phyloP scores from a whole-genome alignment of 1,140 invertebrate species.

The Lamellibrachia luymesi region DNA sequence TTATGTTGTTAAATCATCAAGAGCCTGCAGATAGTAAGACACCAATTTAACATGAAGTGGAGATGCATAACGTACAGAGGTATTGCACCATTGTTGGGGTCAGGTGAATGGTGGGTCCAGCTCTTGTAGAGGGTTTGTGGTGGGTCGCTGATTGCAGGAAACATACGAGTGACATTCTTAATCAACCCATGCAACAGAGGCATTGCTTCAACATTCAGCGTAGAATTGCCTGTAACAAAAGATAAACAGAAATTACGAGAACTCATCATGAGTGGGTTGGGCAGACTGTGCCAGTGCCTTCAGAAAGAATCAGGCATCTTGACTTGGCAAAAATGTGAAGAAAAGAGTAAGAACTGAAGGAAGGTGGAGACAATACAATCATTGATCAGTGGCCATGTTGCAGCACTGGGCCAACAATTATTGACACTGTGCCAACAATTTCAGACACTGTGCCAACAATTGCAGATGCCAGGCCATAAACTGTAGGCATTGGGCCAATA shows the following conservation, averaged over 20 bases:
- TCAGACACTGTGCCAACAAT: no score
- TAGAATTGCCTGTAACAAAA: slow-evolving; percentile 39
- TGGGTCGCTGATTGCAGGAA: slow-evolving; percentile 25
- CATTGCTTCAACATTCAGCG: slow-evolving; percentile 44
- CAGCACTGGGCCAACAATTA: background rate
- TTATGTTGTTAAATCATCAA: no score
- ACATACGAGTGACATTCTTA: slow-evolving; percentile 39
- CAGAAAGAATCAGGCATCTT: background rate
- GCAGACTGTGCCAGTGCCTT: background rate
- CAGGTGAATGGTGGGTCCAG: background rate
- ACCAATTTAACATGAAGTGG: background rate
- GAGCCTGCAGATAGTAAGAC: background rate
- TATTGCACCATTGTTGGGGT: background rate
- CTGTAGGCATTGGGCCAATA: no score
- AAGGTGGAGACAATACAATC: no score
- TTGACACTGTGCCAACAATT: background rate
- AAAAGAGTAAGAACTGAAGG: no score
- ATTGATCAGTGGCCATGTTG: no score
- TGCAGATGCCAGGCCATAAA: no score
- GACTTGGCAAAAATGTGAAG: background rate
- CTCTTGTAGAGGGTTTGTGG: slow-evolving; percentile 31
- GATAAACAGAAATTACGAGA: slow-evolving; percentile 20
- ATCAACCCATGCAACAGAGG: slow-evolving; percentile 45
- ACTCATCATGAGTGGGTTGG: background rate
- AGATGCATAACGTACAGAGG: background rate